phyloP scores from a whole-genome alignment of 2,888 invertebrate genomes.

The Oxytorus armatus region DNA sequence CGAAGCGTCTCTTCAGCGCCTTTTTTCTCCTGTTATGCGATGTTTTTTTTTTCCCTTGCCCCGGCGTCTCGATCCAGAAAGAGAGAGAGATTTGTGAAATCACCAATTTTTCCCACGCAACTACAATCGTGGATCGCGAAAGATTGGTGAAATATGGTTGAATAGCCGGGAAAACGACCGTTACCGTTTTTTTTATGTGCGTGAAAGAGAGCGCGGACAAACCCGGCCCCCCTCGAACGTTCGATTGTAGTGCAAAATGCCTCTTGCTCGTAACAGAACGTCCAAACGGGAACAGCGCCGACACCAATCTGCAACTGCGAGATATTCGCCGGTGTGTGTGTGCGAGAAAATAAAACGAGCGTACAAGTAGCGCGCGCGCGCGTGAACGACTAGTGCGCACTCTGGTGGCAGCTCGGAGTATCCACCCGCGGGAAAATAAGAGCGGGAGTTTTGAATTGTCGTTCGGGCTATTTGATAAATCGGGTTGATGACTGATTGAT shows the following conservation, averaged over 20 bases:
- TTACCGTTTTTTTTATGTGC: slow-evolving; percentile 1
- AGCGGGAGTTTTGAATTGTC: slow-evolving; percentile 25
- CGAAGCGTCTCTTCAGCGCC: neutral
- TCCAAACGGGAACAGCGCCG: slow-evolving; percentile 6
- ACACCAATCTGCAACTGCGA: neutral
- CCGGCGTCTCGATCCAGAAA: neutral
- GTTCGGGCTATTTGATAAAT: neutral
- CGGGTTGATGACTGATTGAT: neutral
- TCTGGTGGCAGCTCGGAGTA: too few species aligned
- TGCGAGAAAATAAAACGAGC: slow-evolving; percentile 10
- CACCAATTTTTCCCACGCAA: slow-evolving; percentile 28
- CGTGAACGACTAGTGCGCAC: too few species aligned
- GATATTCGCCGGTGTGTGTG: slow-evolving; percentile 26
- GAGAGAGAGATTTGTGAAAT: neutral
- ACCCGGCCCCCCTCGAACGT: neutral
- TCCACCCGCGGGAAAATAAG: slow-evolving; percentile 22
- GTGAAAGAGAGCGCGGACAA: neutral
- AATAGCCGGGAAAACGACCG: slow-evolving; percentile 8
- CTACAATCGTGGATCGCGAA: slow-evolving; percentile 13
- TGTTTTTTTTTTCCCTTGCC: neutral
- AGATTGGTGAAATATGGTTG: neutral
- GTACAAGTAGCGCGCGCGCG: slow-evolving; percentile 8
- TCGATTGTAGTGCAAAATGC: slow-evolving; percentile 18
- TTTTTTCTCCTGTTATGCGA: neutral
- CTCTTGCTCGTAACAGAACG: slow-evolving; percentile 19